Evolutionary conservation across 1,140 invertebrate species (phyloP).

Genomic region (Pseudoatta argentina): DNA sequence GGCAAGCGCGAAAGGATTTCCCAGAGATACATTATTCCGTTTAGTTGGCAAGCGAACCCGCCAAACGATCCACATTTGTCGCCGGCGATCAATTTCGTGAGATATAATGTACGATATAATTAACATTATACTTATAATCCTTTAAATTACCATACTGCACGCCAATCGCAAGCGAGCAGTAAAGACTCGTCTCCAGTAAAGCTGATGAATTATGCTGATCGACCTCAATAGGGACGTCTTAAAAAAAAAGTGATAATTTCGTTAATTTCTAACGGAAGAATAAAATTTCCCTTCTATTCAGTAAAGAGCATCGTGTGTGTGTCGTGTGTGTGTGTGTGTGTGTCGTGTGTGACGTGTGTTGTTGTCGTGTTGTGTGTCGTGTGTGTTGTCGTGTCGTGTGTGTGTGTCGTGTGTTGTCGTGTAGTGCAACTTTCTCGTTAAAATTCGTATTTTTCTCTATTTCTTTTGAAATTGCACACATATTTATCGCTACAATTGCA

Average conservation of each 20-base stretch:
- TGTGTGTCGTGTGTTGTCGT: too few species aligned
- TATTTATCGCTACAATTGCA: slow-evolving; percentile 1
- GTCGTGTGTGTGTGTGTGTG: too few species aligned
- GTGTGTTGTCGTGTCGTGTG: too few species aligned
- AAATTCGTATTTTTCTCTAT: neutral
- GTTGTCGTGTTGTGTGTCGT: too few species aligned
- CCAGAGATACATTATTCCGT: slow-evolving; percentile 29
- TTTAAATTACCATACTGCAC: neutral
- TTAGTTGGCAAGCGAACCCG: slow-evolving; percentile 10
- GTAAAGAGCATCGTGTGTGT: neutral
- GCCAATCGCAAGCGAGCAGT: neutral
- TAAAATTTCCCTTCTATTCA: neutral
- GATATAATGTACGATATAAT: slow-evolving; percentile 1
- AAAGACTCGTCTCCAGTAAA: neutral
- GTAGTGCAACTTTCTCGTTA: neutral
- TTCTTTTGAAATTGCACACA: neutral
- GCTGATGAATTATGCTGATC: too few species aligned
- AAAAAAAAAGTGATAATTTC: neutral
- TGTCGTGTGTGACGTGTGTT: too few species aligned
- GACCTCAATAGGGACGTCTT: too few species aligned
- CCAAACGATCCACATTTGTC: slow-evolving; percentile 47
- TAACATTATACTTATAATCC: neutral
- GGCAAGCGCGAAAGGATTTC: slow-evolving; percentile 37
- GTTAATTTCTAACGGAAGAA: neutral
- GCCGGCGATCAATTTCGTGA: slow-evolving; percentile 6